Percentiles rank a stretch among this genome's conserved stretches.
Conservation (phyloP, 2,888 invertebrate genomes). For the Synergus japonicus region DNA sequence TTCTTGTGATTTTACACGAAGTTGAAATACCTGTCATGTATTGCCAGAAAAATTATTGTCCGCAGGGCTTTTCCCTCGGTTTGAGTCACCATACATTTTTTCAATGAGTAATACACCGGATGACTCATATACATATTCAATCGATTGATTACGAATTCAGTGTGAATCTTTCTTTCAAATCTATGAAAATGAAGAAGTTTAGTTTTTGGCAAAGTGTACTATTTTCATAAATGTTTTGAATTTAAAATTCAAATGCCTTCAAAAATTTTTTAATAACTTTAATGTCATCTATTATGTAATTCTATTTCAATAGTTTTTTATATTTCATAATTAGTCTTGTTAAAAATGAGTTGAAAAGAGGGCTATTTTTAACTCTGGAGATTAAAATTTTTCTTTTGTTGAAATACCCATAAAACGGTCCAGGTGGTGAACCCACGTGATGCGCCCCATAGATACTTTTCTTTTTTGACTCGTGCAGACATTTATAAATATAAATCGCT, state of each 20-base stretch:
- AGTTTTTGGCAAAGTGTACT: background rate
- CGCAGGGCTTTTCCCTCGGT: background rate
- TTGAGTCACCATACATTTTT: background rate
- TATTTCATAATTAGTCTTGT: background rate
- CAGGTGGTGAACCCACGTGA: constrained; percentile 19
- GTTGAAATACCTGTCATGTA: no score
- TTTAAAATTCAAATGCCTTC: background rate
- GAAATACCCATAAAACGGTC: background rate
- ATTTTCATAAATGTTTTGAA: background rate
- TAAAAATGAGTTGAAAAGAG: background rate
- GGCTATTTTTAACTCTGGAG: background rate
- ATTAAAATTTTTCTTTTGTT: background rate
- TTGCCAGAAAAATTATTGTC: background rate
- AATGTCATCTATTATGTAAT: no score
- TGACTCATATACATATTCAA: background rate
- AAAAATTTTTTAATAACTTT: no score
- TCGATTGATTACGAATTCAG: background rate
- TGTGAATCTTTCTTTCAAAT: background rate
- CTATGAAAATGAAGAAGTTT: background rate
- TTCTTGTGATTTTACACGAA: no score
- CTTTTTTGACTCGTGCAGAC: constrained; percentile 3
- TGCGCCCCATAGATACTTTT: constrained; percentile 9
- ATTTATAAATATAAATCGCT: constrained; percentile 13
- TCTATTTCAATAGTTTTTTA: no score
- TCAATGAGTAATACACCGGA: background rate